Base-by-base conservation (phyloP, 2,888 invertebrate species). In the Caenorhabditis sp. region DNA sequence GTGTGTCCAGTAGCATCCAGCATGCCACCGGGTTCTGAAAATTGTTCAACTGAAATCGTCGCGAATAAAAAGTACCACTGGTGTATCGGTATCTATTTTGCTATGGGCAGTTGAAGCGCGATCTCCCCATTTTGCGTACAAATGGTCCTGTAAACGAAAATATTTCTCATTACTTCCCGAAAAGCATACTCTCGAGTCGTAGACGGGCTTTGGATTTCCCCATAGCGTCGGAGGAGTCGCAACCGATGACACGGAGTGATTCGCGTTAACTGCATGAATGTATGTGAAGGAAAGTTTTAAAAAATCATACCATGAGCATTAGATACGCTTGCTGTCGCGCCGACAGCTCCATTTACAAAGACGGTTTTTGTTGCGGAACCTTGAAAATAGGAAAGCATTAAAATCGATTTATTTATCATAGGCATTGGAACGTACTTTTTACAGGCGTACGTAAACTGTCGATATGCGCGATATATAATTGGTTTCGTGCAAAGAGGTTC, bases 181-280 rank as follows among this genome's bases (percentile, higher is more conserved):
- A 40, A 32, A 13, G 6, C 32, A 9, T 32, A 81, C 87, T 53
- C 72, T 80, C 11, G 60, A 50, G 65, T 82, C 85, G 47, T 87
- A 89, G 18, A 13, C 26, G 2, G 84, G 68, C 26, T 88, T 87
- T 4, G 77, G 78, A 44, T 74, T 82, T 44, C 90, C 90, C 90
- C 90, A 90, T 1, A 90, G 69, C 22, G 71, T 79, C 3, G 87
- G 87, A 18, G 86, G 85, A 1, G 87, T 76, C 2, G 50, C 50
- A 6, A 47, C 20, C 3, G 18, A 2, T 18, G n/a, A 18, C 1
- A 44, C 61, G 4, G 69, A 26, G 18, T 26, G 28, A 20, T 3
- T 44, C 65, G 80, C n/a, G 64, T 71, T 26, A 51, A 68, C 44
- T 61, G 78, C 32, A 32, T 32, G 9, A 32, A 32, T 32, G 32